Conservation (phyloP, 1,140 invertebrate species). For the Anoplophora glabripennis region DNA sequence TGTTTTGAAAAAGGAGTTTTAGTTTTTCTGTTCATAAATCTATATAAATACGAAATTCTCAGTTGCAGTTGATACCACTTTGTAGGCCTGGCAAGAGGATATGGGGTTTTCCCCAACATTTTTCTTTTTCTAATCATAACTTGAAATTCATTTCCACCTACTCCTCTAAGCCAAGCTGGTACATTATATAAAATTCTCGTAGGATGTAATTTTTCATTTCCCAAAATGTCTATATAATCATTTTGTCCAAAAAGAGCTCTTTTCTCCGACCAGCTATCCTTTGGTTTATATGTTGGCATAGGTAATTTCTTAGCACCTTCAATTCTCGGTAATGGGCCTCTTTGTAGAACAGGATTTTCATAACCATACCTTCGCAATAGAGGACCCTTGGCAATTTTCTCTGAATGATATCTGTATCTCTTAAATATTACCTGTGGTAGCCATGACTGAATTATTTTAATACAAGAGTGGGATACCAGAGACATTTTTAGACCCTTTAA, state of each 20-base stretch:
- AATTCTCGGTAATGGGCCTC: slow-evolving; percentile 66
- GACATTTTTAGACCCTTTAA: neutral
- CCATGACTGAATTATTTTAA: slow-evolving; percentile 31
- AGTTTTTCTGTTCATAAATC: slow-evolving; percentile 74
- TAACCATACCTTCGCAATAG: slow-evolving; percentile 68
- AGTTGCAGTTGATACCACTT: slow-evolving; percentile 75
- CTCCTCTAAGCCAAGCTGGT: slow-evolving; percentile 82
- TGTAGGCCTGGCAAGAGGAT: slow-evolving; percentile 63
- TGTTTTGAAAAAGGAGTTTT: slow-evolving; percentile 52
- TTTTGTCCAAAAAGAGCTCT: slow-evolving; percentile 90
- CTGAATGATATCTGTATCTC: slow-evolving; percentile 64
- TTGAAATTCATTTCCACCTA: slow-evolving; percentile 84
- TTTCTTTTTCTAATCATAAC: slow-evolving; percentile 74
- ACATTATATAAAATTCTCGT: slow-evolving; percentile 78
- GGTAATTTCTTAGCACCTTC: slow-evolving; percentile 53
- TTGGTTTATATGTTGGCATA: slow-evolving; percentile 70
- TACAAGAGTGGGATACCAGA: neutral
- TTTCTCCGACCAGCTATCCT: slow-evolving; percentile 70
- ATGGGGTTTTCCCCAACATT: slow-evolving; percentile 57
- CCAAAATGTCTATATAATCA: slow-evolving; percentile 95
- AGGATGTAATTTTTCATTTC: slow-evolving; percentile 77
- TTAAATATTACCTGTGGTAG: slow-evolving; percentile 50
- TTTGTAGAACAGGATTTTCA: slow-evolving; percentile 61
- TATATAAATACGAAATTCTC: slow-evolving; percentile 71
- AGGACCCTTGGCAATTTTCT: slow-evolving; percentile 61